Percentiles rank a stretch among this genome's conserved stretches.
phyloP scores from a whole-genome alignment of 2,797 vertebrate species.

The Alca torda region DNA sequence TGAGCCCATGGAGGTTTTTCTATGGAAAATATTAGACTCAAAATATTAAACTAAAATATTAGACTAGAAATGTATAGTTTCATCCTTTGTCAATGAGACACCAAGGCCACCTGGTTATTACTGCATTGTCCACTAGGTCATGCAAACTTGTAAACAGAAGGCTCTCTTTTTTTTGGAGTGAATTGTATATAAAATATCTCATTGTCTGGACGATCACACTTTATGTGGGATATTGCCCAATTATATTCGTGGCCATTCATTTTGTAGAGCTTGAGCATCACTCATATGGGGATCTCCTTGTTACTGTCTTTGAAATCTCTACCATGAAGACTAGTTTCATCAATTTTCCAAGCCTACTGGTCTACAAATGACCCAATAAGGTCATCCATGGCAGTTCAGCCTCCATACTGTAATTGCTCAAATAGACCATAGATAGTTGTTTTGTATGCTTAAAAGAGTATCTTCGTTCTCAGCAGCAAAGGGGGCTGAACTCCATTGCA shows the following conservation, averaged over 20 bases:
- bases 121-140: neutral
- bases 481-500: neutral
- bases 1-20: neutral
- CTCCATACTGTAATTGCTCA: neutral
- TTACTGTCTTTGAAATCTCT: slow-evolving; percentile 49
- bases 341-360: slow-evolving; percentile 49
- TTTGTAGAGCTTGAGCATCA: slow-evolving; percentile 36
- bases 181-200: neutral
- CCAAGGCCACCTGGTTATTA: neutral
- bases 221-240: slow-evolving; percentile 21
- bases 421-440: neutral
- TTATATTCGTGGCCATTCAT: slow-evolving; percentile 23
- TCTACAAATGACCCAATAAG: slow-evolving; percentile 54
- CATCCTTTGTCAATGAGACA: neutral
- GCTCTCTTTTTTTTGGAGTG: neutral
- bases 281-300: slow-evolving; percentile 46
- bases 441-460: neutral
- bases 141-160: neutral
- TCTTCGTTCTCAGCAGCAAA: neutral
- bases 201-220: neutral
- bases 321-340: slow-evolving; percentile 43
- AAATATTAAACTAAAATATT: neutral
- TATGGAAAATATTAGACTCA: neutral
- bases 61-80: neutral
- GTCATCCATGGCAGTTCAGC: slow-evolving; percentile 29